A percentile compares a stretch with the other conserved stretches of the same genome.
Evolutionary conservation across 2,113 vertebrate genomes (phyloP).

Genomic region (Aphyosemion australe): DNA sequence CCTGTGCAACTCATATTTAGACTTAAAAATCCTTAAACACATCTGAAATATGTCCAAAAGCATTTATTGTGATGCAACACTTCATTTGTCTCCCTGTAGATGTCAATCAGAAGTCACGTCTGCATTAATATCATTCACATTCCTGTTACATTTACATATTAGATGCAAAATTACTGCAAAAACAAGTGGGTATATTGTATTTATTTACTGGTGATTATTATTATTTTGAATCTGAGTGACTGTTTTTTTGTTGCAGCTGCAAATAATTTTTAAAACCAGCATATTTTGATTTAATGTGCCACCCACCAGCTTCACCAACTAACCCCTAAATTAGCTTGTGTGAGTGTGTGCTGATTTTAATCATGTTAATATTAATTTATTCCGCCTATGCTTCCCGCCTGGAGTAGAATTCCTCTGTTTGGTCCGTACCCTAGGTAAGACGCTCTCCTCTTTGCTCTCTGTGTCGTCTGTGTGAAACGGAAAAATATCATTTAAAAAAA

Average conservation of each 20-base stretch:
- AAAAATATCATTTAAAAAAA: slow-evolving; percentile 1
- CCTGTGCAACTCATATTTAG: neutral
- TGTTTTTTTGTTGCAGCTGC: slow-evolving; percentile 2
- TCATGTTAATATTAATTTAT: slow-evolving; percentile 93
- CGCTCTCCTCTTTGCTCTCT: slow-evolving; percentile 67
- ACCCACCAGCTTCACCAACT: slow-evolving; percentile 65
- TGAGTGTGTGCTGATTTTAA: slow-evolving; percentile 83
- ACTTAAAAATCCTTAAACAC: too few species aligned
- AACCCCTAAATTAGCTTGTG: slow-evolving; percentile 70
- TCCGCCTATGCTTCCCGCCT: slow-evolving; percentile 95
- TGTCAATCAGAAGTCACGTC: too few species aligned
- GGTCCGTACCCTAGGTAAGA: slow-evolving; percentile 99
- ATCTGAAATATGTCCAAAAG: slow-evolving; percentile 1
- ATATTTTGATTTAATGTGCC: slow-evolving; percentile 25
- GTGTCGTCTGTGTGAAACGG: slow-evolving; percentile 63
- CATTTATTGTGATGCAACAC: neutral
- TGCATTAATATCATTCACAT: too few species aligned
- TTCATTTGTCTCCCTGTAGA: too few species aligned
- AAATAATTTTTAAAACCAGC: slow-evolving; percentile 2
- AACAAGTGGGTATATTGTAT: neutral
- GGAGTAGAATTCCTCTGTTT: slow-evolving; percentile 99
- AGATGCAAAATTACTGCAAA: neutral
- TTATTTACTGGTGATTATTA: neutral
- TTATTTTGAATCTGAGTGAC: neutral
- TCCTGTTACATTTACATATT: too few species aligned